These are phyloP conservation scores for Piezodorus guildinii DNA, from an alignment of 1,140 invertebrate species.

Conservation along the genomic window DNA sequence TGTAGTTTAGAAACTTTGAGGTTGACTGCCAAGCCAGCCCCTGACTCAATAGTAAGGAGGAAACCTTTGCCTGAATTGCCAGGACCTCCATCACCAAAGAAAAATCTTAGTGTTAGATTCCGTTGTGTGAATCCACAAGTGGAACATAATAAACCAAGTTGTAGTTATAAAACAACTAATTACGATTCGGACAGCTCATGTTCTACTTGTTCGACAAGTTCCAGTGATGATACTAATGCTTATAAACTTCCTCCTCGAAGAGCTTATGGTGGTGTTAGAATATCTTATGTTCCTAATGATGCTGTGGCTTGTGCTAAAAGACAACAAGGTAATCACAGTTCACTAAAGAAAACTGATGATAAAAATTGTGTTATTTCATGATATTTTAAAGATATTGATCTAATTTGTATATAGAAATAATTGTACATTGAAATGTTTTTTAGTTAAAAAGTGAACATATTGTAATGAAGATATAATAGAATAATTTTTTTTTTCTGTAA, in stretches of 20 bases:
- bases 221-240: slow-evolving; percentile 69
- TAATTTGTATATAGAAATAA: too few species aligned
- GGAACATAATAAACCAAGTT: slow-evolving; percentile 27
- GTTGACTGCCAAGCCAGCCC: slow-evolving; percentile 25
- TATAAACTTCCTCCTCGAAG: slow-evolving; percentile 66
- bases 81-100: slow-evolving; percentile 7
- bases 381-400: too few species aligned
- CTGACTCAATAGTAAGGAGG: not conserved
- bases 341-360: slow-evolving; percentile 7
- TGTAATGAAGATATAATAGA: too few species aligned
- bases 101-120: slow-evolving; percentile 22
- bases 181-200: slow-evolving; percentile 64
- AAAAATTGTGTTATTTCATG: slow-evolving; percentile 13
- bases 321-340: slow-evolving; percentile 30
- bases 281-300: slow-evolving; percentile 82
- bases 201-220: slow-evolving; percentile 74
- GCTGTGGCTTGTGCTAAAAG: slow-evolving; percentile 63
- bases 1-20: slow-evolving; percentile 38
- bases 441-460: too few species aligned
- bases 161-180: slow-evolving; percentile 22
- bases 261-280: slow-evolving; percentile 72
- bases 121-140: slow-evolving; percentile 22
- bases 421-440: too few species aligned
- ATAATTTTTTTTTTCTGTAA: too few species aligned
- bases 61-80: slow-evolving; percentile 5